phyloP scores from a whole-genome alignment of 2,888 invertebrate genomes.

The Chrysotoxum bicinctum region DNA sequence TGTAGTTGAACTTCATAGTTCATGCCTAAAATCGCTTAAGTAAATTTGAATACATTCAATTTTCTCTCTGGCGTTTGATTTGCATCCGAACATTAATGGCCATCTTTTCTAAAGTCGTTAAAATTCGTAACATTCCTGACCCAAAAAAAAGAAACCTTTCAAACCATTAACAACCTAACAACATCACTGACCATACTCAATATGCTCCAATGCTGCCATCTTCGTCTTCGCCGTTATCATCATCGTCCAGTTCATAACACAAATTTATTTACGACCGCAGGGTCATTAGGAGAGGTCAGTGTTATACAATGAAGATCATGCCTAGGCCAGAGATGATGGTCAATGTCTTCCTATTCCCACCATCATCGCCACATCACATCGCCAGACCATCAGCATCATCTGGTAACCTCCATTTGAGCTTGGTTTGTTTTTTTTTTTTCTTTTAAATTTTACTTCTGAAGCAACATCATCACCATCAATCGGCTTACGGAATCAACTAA shows the following conservation, averaged over 20 bases:
- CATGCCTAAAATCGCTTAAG: neutral
- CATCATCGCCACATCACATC: neutral
- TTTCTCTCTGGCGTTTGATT: neutral
- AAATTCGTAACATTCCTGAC: slow-evolving; percentile 58
- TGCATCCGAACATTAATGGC: slow-evolving; percentile 8
- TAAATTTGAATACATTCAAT: neutral
- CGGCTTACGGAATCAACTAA: slow-evolving; percentile 22
- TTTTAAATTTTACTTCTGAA: neutral
- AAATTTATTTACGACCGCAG: slow-evolving; percentile 65
- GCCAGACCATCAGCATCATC: slow-evolving; percentile 18
- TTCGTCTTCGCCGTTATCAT: neutral
- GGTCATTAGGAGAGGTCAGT: slow-evolving; percentile 67
- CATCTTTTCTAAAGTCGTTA: neutral
- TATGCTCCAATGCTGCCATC: neutral
- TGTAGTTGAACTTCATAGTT: neutral
- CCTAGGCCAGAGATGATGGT: slow-evolving; percentile 43
- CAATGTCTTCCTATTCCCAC: slow-evolving; percentile 58
- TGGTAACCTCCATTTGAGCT: slow-evolving; percentile 9
- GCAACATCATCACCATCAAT: slow-evolving; percentile 16
- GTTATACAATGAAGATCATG: slow-evolving; percentile 62
- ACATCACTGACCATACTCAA: slow-evolving; percentile 44
- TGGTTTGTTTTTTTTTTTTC: neutral
- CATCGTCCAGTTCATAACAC: slow-evolving; percentile 17
- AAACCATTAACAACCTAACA: slow-evolving; percentile 33
- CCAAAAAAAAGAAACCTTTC: slow-evolving; percentile 35